phyloP scores from a whole-genome alignment of 2,888 invertebrate genomes.

The Pheosia gnoma region DNA sequence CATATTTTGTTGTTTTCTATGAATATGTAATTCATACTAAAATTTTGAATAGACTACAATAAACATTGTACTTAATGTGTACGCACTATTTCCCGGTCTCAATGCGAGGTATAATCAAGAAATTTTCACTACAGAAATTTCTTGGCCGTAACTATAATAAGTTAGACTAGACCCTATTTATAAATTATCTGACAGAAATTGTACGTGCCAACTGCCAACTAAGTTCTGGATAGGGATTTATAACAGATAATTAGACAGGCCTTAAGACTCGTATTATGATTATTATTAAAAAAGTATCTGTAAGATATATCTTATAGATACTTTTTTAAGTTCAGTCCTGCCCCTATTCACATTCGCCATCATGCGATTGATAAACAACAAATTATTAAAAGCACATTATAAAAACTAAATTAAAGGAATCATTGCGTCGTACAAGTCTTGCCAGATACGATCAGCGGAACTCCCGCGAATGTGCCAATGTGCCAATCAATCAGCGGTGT shows the following conservation, averaged over 20 bases:
- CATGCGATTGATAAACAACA: no score
- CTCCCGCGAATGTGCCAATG: slow-evolving; percentile 52
- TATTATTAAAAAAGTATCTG: no score
- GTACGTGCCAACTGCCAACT: no score
- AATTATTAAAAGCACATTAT: neutral
- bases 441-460: slow-evolving; percentile 39
- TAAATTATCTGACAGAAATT: no score
- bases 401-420: slow-evolving; percentile 14
- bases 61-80: slow-evolving; percentile 46
- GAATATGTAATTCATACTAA: slow-evolving; percentile 56
- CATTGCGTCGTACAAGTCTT: slow-evolving; percentile 41
- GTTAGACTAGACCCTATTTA: no score
- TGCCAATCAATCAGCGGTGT: slow-evolving; percentile 57
- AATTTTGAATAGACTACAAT: slow-evolving; percentile 40
- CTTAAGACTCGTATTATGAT: no score
- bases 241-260: no score
- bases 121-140: neutral
- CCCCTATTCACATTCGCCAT: no score
- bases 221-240: no score
- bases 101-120: neutral
- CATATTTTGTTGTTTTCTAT: slow-evolving; percentile 52
- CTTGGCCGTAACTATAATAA: no score
- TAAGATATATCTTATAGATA: no score
- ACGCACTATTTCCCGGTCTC: slow-evolving; percentile 20
- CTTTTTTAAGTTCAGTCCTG: no score